phyloP scores from a whole-genome alignment of 2,113 vertebrate species.

The Misgurnus mizolepis region DNA sequence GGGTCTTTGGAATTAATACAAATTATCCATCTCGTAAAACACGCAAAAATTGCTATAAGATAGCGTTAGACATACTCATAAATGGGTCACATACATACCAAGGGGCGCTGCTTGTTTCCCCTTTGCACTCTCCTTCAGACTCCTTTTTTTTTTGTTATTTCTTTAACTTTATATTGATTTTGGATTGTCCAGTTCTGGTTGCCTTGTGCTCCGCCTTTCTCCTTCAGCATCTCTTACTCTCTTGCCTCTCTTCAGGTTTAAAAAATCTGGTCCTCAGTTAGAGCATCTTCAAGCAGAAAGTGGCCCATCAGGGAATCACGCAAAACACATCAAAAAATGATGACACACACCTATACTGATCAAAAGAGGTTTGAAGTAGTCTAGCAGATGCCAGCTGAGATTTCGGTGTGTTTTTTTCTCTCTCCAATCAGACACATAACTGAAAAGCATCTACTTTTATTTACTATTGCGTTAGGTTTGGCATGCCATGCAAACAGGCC shows the following conservation, averaged over 20 bases:
- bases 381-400: conserved; percentile 34
- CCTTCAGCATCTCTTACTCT: conserved; percentile 71
- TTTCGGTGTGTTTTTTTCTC: neutral
- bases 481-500: neutral
- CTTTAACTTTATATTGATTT: conserved; percentile 71
- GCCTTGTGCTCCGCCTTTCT: conserved; percentile 80
- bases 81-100: neutral
- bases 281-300: conserved; percentile 48
- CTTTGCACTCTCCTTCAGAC: conserved; percentile 66
- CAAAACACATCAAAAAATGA: conserved; percentile 57
- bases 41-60: no score
- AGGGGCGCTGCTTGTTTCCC: neutral
- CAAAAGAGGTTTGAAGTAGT: conserved; percentile 55
- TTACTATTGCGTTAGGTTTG: neutral
- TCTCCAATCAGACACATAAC: neutral
- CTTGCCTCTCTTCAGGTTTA: conserved; percentile 41
- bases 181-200: conserved; percentile 83
- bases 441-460: conserved; percentile 12
- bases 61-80: neutral
- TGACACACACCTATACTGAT: conserved; percentile 56
- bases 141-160: conserved; percentile 54
- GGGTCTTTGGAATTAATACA: no score
- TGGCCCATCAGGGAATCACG: conserved; percentile 53
- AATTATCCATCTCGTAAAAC: no score
- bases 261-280: conserved; percentile 34